Base-by-base conservation (phyloP, 2,888 invertebrate species). In the Drosophila imparisetae region DNA sequence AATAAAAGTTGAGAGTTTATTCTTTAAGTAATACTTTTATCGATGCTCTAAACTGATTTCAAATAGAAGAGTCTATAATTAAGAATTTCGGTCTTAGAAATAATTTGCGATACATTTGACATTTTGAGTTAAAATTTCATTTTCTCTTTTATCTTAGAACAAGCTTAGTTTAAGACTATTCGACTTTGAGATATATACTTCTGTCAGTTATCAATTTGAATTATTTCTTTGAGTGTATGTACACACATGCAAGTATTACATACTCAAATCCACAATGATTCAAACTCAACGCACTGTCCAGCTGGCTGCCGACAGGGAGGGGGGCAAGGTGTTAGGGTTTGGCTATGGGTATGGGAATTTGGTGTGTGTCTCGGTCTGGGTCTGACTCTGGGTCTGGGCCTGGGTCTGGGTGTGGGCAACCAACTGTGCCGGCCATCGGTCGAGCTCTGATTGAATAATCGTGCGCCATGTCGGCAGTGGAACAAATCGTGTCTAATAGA, bases 401-500 rank as follows among this genome's bases (percentile, higher is more conserved):
- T 55, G 18, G 24, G 15, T 48, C 15, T 21, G 27, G 27, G 30
- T 42, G 32, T 48, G 64, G 75, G 75, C 82, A 80, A 67, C 75
- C 82, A 80, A 78, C 86, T 75, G 83, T 66, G 81, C 75, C 10
- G 69, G 29, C 55, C 24, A 63, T 45, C 66, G 64, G 42, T 55
- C 52, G 50, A 64, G 62, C 78, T 67, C 85, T 86, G 89, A 86
- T 86, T 86, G 89, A 86, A 86, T 86, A 86, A 89, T 89, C 89
- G 83, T 88, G 65, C 66, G 53, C 72, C 76, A 68, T 71, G 80
- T 73, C 68, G 84, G 70, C 79, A 72, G 79, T 86, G 85, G 83
- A 88, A 86, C 86, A 86, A 89, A 90, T 90, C 86, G 80, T 81
- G 82, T 89, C 83, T 89, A 90, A 89, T 89, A 86, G 91, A 89